A percentile compares a stretch with the other conserved stretches of the same genome.
Conservation (phyloP, 2,888 invertebrate genomes). For the Amphipyra berbera region DNA sequence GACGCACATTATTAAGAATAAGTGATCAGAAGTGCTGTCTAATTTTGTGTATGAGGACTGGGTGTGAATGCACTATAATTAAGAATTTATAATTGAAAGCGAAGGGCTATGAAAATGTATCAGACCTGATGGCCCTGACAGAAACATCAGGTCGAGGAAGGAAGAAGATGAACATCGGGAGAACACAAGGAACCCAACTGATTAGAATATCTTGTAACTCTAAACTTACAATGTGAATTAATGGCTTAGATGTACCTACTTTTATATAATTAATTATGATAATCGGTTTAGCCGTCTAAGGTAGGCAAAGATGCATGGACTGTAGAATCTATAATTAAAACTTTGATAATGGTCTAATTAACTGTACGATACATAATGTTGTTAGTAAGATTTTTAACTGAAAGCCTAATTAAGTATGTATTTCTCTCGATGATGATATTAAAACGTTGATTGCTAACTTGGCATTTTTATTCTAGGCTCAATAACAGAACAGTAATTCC, state of each 20-base stretch:
- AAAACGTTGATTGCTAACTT: slow-evolving; percentile 46
- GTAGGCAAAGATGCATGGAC: slow-evolving; percentile 3
- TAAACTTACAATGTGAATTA: slow-evolving; percentile 1
- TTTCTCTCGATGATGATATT: slow-evolving; percentile 60
- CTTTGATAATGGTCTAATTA: slow-evolving; percentile 17
- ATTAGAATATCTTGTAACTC: background rate
- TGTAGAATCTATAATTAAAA: slow-evolving; percentile 14
- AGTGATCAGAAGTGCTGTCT: slow-evolving; percentile 33
- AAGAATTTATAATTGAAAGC: slow-evolving; percentile 19
- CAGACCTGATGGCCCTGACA: slow-evolving; percentile 8
- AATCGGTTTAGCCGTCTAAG: slow-evolving; percentile 11
- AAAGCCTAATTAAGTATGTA: slow-evolving; percentile 42
- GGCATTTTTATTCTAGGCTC: background rate
- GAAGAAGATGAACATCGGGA: slow-evolving; percentile 35
- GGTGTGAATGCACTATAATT: slow-evolving; percentile 41
- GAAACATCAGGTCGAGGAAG: slow-evolving; percentile 3
- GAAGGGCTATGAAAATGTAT: slow-evolving; percentile 5
- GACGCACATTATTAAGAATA: slow-evolving; percentile 31
- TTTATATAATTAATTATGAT: slow-evolving; percentile 13
- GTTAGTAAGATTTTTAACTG: slow-evolving; percentile 35
- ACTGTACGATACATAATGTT: slow-evolving; percentile 7
- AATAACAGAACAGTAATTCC: no score
- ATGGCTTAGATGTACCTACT: slow-evolving; percentile 12
- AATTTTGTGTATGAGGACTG: slow-evolving; percentile 40
- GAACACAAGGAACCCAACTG: slow-evolving; percentile 8